These are phyloP conservation scores for Caenorhabditis briggsae DNA, from an alignment of 1,140 invertebrate species.

Conservation along the genomic window DNA sequence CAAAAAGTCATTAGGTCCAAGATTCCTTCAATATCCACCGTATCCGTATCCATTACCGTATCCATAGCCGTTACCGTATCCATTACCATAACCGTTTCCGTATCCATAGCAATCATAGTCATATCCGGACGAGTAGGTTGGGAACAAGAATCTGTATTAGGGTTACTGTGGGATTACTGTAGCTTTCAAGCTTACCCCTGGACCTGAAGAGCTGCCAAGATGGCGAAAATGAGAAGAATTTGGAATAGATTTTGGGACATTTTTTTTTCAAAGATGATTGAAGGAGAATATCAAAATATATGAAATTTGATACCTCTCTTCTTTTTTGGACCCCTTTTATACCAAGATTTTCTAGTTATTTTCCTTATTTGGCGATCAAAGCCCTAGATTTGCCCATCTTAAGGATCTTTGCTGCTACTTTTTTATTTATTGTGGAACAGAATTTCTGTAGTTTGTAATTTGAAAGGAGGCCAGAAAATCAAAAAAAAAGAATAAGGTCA, in stretches of 20 bases:
- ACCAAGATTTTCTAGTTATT: background rate
- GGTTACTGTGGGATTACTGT: background rate
- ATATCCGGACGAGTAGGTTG: constrained; percentile 12
- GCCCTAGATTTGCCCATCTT: background rate
- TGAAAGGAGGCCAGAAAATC: background rate
- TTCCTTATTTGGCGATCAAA: constrained; percentile 16
- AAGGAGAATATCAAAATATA: background rate
- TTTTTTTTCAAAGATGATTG: background rate
- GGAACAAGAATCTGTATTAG: background rate
- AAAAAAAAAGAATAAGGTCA: constrained; percentile 3
- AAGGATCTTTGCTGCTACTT: background rate
- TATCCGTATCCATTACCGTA: background rate
- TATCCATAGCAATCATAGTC: constrained; percentile 12
- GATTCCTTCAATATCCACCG: background rate
- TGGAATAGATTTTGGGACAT: constrained; percentile 4
- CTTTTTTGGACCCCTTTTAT: background rate
- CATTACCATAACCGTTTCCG: background rate
- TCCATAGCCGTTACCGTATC: background rate
- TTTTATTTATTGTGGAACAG: background rate
- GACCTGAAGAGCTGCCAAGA: background rate
- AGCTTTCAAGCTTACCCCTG: background rate
- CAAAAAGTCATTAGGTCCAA: background rate
- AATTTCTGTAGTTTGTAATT: background rate
- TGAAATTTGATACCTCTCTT: constrained; percentile 1
- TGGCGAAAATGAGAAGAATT: constrained; percentile 11